Percentiles rank a stretch among this genome's conserved stretches.
Evolutionary conservation across 2,113 vertebrate genomes (phyloP).

Genomic region (rat (Rattus norvegicus)): DNA sequence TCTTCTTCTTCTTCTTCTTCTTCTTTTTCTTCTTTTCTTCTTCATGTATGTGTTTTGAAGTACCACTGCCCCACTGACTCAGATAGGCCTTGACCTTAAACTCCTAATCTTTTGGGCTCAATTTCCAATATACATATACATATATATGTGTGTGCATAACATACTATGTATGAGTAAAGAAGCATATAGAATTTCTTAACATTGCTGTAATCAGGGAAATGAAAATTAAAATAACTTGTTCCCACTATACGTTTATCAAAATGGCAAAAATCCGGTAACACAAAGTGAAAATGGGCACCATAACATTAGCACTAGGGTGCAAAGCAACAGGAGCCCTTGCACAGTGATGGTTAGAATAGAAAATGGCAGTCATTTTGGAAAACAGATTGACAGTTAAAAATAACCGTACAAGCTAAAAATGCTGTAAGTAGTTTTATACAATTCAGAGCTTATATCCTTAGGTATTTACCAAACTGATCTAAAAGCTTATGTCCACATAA

Average conservation of each 20-base stretch:
- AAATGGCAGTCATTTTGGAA: background rate
- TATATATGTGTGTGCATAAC: background rate
- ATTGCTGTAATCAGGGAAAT: background rate
- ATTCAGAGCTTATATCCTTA: background rate
- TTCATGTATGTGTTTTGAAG: no score
- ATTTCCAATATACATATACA: no score
- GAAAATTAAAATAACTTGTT: background rate
- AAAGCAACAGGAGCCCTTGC: background rate
- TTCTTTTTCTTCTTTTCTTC: no score
- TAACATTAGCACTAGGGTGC: background rate
- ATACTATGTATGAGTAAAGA: background rate
- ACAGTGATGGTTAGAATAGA: background rate
- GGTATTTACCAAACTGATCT: slow-evolving; percentile 1
- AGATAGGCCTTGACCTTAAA: no score
- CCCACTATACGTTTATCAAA: background rate
- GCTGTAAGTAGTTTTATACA: background rate
- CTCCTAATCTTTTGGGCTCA: no score
- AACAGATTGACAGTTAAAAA: background rate
- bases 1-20: no score
- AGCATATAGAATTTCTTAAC: slow-evolving; percentile 1
- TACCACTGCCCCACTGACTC: no score
- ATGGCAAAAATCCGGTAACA: background rate
- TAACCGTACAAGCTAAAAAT: background rate
- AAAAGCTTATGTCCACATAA: background rate
- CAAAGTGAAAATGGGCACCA: background rate